Conservation (phyloP, 2,888 invertebrate species). For the Sabatieria punctata region DNA sequence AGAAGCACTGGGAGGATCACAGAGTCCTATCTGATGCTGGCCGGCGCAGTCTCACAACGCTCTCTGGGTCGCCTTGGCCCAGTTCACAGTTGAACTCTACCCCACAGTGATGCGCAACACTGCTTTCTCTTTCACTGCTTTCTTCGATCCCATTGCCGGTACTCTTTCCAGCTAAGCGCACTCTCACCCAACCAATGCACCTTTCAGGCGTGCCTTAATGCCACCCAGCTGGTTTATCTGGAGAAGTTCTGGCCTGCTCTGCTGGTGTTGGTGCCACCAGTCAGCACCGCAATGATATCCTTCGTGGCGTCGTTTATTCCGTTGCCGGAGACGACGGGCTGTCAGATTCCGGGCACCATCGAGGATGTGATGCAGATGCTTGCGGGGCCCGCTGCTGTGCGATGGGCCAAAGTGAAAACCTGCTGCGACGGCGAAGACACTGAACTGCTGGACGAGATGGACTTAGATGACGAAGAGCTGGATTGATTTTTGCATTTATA, state of each 20-base stretch:
- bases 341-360: neutral
- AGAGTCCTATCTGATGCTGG: neutral
- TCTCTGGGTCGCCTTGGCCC: constrained; percentile 4
- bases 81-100: constrained; percentile 7
- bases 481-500: too few relatives aligned
- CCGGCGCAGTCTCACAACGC: constrained; percentile 4
- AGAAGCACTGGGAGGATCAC: neutral
- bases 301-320: neutral
- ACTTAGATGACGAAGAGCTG: too few relatives aligned
- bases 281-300: neutral
- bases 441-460: too few relatives aligned
- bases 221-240: constrained; percentile 1
- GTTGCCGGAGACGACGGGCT: constrained; percentile 2
- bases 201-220: neutral
- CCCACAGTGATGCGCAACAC: constrained; percentile 8
- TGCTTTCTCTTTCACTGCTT: neutral
- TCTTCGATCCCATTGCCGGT: too few relatives aligned
- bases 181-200: neutral
- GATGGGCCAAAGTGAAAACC: too few relatives aligned
- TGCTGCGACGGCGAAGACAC: too few relatives aligned
- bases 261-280: neutral
- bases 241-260: neutral
- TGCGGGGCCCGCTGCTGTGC: too few relatives aligned
- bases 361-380: neutral
- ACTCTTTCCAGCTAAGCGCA: too few relatives aligned